Base-by-base conservation (phyloP, 2,113 vertebrate genomes). In the Rhabdomys dilectus region DNA sequence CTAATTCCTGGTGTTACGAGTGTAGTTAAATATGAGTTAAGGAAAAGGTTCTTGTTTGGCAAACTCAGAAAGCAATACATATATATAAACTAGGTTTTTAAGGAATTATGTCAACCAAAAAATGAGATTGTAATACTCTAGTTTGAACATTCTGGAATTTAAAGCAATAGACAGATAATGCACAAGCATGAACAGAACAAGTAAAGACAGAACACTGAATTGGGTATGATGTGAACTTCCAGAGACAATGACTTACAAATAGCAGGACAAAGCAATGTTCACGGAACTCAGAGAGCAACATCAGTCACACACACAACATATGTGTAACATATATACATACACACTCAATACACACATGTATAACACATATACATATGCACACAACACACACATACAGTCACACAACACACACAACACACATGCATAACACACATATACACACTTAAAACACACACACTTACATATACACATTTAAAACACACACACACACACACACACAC, bases 21-120 rank as follows among this genome's bases (percentile, higher is more conserved):
- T 1, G 11, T 51, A 36, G 31, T 39, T 92, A 94, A 95, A n/a
- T 94, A 29, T 56, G 78, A 95, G 62, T 58, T 91, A 84, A 93
- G 11, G 76, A 94, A 92, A 88, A 53, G 31, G 11, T 64, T 92
- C 12, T 89, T 76, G 22, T 36, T 89, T 42, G 80, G 78, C 64
- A 64, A 92, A 66, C 81, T 92, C 9, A 85, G 51, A 60, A 86
- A 92, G 4, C 53, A 86, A 86, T 72, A 76, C 62, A 88, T 45
- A 45, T 51, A 56, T 56, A 56, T 48, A 75, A 39, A 76, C 17
- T 92, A 64, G 58, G 12, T 88, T 93, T 73, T 91, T 87, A 96
- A 95, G 15, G 24, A 90, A 92, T 85, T 58, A 2, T 51, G 26
- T 66, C 80, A 85, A 58, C 48, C 70, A 16, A 93, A 95, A 93